Percentiles rank a stretch among this genome's conserved stretches.
phyloP scores from a whole-genome alignment of 2,113 vertebrate genomes.

The Rhinogobius similis region DNA sequence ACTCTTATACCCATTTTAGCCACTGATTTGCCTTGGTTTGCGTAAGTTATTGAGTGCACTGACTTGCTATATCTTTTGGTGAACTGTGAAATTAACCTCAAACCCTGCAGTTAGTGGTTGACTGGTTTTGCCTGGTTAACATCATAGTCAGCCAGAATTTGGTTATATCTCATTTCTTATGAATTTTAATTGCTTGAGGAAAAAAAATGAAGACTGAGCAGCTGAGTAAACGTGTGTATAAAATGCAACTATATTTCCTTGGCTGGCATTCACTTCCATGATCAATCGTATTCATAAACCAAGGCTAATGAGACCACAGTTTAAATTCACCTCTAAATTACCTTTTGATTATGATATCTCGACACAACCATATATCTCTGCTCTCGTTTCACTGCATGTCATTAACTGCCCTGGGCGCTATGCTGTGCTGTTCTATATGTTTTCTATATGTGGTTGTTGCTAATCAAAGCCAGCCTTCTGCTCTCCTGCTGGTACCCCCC shows the following conservation, averaged over 20 bases:
- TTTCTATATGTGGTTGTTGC: slow-evolving; percentile 40
- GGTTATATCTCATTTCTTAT: too few species aligned
- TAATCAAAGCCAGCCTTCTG: slow-evolving; percentile 60
- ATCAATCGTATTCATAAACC: slow-evolving; percentile 2
- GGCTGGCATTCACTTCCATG: not conserved
- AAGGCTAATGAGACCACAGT: not conserved
- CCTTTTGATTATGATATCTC: slow-evolving; percentile 13
- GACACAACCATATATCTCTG: slow-evolving; percentile 16
- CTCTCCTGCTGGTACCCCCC: slow-evolving; percentile 38
- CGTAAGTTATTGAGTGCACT: too few species aligned
- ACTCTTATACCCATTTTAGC: too few species aligned
- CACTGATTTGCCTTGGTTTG: too few species aligned
- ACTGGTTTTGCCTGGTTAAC: too few species aligned
- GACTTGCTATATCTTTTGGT: too few species aligned
- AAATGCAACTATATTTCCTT: not conserved
- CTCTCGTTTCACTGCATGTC: slow-evolving; percentile 25
- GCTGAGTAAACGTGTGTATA: too few species aligned
- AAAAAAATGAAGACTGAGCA: too few species aligned
- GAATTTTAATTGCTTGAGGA: too few species aligned
- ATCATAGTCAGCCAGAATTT: too few species aligned
- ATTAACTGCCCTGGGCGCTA: slow-evolving; percentile 26
- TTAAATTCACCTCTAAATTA: slow-evolving; percentile 8
- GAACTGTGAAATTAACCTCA: too few species aligned
- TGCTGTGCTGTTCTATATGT: slow-evolving; percentile 17
- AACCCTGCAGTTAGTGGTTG: too few species aligned